Evolutionary conservation across 2,888 invertebrate species (phyloP), one percentile per base, ranked within the genome.

Genomic region (Xanthostigma xanthostigma): DNA sequence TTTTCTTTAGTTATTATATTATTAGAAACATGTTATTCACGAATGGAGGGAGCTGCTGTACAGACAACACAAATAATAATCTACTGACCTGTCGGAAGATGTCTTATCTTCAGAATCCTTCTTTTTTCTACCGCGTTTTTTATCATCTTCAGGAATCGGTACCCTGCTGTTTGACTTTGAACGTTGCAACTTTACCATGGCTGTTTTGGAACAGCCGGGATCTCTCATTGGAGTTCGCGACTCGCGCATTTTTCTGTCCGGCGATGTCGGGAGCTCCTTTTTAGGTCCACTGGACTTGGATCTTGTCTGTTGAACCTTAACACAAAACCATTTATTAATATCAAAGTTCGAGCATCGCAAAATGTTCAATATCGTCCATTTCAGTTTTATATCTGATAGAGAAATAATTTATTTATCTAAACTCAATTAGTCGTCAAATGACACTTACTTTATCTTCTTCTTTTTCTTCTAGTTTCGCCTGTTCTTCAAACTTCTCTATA

Each of bases 101-200:
- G 48, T 54, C 63, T 61, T 53, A 61, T 60, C n/a, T 60, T 62
- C 78, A 68, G 60, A 62, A 42, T 57, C 56, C n/a, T 54, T 53
- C 41, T 64, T 58, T 54, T 66, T 66, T 34, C 64, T 55, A 1
- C 64, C 64, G 13, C 64, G 58, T 53, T 64, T 64, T 51, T 64
- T 63, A 2, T 67, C 64, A 13, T 65, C 65, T 37, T 61, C 60
- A 8, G 53, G 50, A 35, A 51, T 41, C 42, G 50, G 47, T 35
- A 50, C 11, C 44, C 50, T 55, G n/a, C 49, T 42, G 10, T 44
- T n/a, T 40, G 50, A 49, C 27, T 12, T 42, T 41, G 8, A 51
- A 46, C 12, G 51, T 55, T 36, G 65, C 66, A 44, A 60, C 60
- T 51, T 64, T 3, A 27, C 27, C 27, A 27, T 27, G 6, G 27